phyloP scores from a whole-genome alignment of 2,113 vertebrate genomes.

The Pseudonaja textilis region DNA sequence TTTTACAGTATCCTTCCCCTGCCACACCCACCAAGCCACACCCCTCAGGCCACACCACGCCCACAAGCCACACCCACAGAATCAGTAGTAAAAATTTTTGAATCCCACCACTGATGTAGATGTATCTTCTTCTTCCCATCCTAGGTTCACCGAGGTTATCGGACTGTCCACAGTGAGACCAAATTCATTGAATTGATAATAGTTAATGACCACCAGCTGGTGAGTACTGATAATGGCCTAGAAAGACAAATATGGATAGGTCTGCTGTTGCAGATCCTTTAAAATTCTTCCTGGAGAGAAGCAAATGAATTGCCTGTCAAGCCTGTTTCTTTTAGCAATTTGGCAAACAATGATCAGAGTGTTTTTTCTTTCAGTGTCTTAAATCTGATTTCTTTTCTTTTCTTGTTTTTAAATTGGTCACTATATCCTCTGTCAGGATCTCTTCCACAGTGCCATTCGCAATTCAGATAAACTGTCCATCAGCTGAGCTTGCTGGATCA shows the following conservation, averaged over 20 bases:
- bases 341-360: neutral
- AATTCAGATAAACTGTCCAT: neutral
- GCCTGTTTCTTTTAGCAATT: neutral
- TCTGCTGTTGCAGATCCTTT: neutral
- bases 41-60: no score
- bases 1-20: no score
- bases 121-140: conserved; percentile 20
- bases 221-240: conserved; percentile 54
- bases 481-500: neutral
- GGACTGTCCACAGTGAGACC: conserved; percentile 90
- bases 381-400: neutral
- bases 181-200: conserved; percentile 95
- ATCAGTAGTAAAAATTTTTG: no score
- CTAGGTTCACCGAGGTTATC: conserved; percentile 80
- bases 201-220: conserved; percentile 90
- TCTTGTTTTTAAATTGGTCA: neutral
- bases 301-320: neutral
- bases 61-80: no score
- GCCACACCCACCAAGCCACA: no score
- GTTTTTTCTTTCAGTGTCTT: neutral
- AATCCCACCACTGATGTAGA: neutral
- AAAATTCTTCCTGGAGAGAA: neutral
- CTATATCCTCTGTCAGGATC: neutral
- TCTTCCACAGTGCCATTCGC: neutral
- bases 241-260: neutral